Evolutionary conservation across 2,113 vertebrate genomes (phyloP).

Genomic region (Antechinus stuartii): DNA sequence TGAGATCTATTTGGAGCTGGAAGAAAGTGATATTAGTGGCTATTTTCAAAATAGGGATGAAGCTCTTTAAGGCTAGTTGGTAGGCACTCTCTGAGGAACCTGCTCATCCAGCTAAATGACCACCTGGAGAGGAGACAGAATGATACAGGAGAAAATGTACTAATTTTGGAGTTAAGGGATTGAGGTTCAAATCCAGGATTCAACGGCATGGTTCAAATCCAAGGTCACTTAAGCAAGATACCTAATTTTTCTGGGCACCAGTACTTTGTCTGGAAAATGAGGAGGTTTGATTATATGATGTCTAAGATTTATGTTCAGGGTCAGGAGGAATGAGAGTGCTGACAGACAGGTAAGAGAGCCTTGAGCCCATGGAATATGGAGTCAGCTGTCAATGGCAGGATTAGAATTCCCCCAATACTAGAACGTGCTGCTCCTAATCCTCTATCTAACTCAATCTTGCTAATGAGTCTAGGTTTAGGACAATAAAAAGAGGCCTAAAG

Average conservation of each 20-base stretch:
- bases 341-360: not conserved
- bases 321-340: not conserved
- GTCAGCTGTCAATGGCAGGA: not conserved
- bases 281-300: not conserved
- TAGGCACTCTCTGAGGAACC: not conserved
- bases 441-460: not conserved
- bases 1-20: not conserved
- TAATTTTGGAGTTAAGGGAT: too few species aligned
- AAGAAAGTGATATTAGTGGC: not conserved
- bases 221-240: not conserved
- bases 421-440: not conserved
- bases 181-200: not conserved
- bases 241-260: not conserved
- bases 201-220: not conserved
- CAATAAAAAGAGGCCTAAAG: not conserved
- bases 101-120: not conserved
- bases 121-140: not conserved
- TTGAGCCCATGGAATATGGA: not conserved
- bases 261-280: not conserved
- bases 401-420: not conserved
- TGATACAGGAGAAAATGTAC: not conserved
- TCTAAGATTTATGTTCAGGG: not conserved
- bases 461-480: not conserved
- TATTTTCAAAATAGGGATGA: constrained; percentile 28
- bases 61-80: not conserved